Percentiles rank a stretch among this genome's conserved stretches.
Evolutionary conservation across 2,888 invertebrate species (phyloP).

Genomic region (Lycocerus yunnanus): DNA sequence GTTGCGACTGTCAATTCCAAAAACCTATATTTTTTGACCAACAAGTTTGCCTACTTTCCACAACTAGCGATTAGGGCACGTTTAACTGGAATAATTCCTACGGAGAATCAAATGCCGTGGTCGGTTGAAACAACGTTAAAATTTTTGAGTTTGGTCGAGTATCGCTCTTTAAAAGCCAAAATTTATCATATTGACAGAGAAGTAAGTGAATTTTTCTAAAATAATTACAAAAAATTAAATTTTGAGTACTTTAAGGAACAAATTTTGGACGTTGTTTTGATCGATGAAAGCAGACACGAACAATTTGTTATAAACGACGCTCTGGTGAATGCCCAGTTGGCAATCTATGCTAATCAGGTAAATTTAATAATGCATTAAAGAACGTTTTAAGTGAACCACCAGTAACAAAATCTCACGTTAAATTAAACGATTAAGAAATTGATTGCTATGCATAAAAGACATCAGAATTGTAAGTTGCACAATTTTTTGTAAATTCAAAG

Average conservation of each 20-base stretch:
- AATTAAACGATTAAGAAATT: neutral
- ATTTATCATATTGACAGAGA: slow-evolving; percentile 42
- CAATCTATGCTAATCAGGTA: slow-evolving; percentile 48
- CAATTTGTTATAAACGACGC: slow-evolving; percentile 59
- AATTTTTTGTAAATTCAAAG: neutral
- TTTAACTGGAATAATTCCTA: slow-evolving; percentile 57
- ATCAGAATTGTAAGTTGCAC: neutral
- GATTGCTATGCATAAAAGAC: neutral
- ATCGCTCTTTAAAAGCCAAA: slow-evolving; percentile 54
- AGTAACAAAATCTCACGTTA: neutral
- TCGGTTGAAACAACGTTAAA: slow-evolving; percentile 52
- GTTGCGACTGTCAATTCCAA: slow-evolving; percentile 53
- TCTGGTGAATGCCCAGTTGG: slow-evolving; percentile 59
- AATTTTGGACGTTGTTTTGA: slow-evolving; percentile 53
- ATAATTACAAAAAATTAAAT: neutral
- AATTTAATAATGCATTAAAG: slow-evolving; percentile 15
- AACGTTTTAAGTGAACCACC: neutral
- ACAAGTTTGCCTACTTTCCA: slow-evolving; percentile 55
- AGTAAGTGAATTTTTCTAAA: slow-evolving; percentile 29
- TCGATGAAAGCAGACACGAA: slow-evolving; percentile 56
- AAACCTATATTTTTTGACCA: slow-evolving; percentile 51
- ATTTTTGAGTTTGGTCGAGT: slow-evolving; percentile 54
- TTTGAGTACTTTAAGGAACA: slow-evolving; percentile 23
- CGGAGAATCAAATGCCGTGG: slow-evolving; percentile 55
- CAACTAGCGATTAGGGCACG: slow-evolving; percentile 61